Percentiles rank a stretch among this genome's conserved stretches.
These are phyloP conservation scores for Phenganax subtilis DNA, from an alignment of 92 coral and sea anemone species.

Conservation along the genomic window DNA sequence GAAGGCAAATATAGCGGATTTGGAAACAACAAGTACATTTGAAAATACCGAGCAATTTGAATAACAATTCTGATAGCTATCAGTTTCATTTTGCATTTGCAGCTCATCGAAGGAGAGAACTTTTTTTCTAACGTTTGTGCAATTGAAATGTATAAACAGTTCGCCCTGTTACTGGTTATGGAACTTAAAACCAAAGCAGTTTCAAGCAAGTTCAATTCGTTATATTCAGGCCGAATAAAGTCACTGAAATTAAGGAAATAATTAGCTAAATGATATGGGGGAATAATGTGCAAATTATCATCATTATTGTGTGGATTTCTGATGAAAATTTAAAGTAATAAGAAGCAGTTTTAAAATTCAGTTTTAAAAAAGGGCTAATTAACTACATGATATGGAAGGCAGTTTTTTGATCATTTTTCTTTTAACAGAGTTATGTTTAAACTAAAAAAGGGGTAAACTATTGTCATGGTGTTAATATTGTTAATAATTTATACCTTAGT, in stretches of 20 bases:
- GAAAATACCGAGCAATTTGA: neutral
- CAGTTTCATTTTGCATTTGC: neutral
- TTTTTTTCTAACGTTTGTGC: neutral
- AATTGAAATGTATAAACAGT: neutral
- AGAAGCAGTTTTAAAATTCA: too few relatives aligned
- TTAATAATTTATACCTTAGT: too few relatives aligned
- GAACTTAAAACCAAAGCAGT: too few relatives aligned
- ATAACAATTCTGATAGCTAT: neutral
- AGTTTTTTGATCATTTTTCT: too few relatives aligned
- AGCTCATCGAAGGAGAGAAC: neutral
- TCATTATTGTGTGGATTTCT: neutral
- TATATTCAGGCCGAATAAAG: neutral
- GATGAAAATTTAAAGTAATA: neutral
- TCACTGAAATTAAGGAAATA: neutral
- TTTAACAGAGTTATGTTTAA: too few relatives aligned
- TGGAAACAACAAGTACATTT: neutral
- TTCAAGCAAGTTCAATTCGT: too few relatives aligned
- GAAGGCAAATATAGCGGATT: neutral
- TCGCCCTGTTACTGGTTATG: neutral
- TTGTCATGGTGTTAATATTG: too few relatives aligned
- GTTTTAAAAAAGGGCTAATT: too few relatives aligned
- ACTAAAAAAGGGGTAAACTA: too few relatives aligned
- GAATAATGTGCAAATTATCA: conserved; percentile 5
- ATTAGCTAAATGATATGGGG: neutral
- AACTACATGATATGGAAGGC: too few relatives aligned